A percentile compares a stretch with the other conserved stretches of the same genome.
phyloP scores from a whole-genome alignment of 2,888 invertebrate genomes.

The Morpho achilles region DNA sequence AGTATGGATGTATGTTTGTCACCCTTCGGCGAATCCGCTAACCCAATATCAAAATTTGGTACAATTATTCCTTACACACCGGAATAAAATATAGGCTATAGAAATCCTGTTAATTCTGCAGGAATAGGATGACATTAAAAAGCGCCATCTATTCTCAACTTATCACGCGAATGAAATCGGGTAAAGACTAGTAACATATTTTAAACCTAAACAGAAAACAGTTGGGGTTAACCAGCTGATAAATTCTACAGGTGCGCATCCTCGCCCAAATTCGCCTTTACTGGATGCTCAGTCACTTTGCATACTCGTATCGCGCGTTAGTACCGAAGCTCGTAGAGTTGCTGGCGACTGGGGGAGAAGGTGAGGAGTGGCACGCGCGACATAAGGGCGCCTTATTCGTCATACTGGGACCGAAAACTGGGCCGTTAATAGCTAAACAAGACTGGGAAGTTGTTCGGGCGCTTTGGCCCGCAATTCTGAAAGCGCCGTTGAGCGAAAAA shows the following conservation, averaged over 20 bases:
- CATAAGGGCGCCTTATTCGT: conserved; percentile 87
- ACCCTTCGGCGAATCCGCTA: no score
- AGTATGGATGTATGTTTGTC: no score
- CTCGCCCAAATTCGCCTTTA: conserved; percentile 83
- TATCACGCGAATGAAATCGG: no score
- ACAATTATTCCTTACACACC: no score
- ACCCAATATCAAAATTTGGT: no score
- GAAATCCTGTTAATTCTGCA: no score
- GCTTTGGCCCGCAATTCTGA: conserved; percentile 89
- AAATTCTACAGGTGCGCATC: conserved; percentile 71
- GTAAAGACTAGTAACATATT: no score
- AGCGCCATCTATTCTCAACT: no score
- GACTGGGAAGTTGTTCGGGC: conserved; percentile 86
- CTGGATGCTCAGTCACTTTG: conserved; percentile 81
- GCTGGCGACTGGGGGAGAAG: conserved; percentile 64
- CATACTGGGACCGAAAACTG: conserved; percentile 82
- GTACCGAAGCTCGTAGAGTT: conserved; percentile 81
- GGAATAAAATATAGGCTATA: no score
- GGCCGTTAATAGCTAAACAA: conserved; percentile 83
- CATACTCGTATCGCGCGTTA: conserved; percentile 84
- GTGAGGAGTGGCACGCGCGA: conserved; percentile 71
- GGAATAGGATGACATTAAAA: no score
- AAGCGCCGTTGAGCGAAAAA: conserved; percentile 91
- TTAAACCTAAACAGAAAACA: no score
- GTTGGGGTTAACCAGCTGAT: no score